phyloP scores from a whole-genome alignment of 2,113 vertebrate species.

The Plecturocebus donacophilus region DNA sequence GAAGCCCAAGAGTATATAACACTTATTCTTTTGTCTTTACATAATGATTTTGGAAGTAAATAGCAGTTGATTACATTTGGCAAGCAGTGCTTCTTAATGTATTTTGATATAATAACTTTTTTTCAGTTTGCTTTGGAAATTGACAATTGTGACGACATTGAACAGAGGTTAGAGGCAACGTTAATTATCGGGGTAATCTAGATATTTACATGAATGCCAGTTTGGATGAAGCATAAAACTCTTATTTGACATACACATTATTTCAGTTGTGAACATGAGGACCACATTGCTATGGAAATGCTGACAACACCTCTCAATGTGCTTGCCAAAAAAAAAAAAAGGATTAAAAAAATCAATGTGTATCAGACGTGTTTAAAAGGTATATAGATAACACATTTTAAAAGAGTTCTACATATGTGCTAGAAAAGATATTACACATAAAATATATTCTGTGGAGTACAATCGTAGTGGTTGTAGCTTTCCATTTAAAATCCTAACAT shows the following conservation, averaged over 20 bases:
- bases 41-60: conserved; percentile 19
- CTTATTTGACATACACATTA: conserved; percentile 3
- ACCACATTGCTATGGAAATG: background rate
- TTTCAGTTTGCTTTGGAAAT: conserved; percentile 34
- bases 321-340: background rate
- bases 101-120: conserved; percentile 21
- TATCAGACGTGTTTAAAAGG: conserved; percentile 19
- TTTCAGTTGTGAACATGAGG: background rate
- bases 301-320: background rate
- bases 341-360: background rate
- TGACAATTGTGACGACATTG: background rate
- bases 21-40: conserved; percentile 26
- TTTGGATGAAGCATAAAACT: conserved; percentile 45
- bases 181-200: background rate
- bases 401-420: background rate
- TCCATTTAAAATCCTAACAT: background rate
- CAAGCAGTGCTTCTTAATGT: conserved; percentile 20
- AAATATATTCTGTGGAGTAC: background rate
- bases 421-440: background rate
- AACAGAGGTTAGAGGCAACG: conserved; percentile 3
- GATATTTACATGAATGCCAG: background rate
- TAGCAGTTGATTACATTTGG: conserved; percentile 28
- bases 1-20: background rate
- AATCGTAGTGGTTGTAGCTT: background rate
- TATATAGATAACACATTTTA: background rate